Base-by-base conservation (phyloP, 2,888 invertebrate genomes). In the Sipha maydis region DNA sequence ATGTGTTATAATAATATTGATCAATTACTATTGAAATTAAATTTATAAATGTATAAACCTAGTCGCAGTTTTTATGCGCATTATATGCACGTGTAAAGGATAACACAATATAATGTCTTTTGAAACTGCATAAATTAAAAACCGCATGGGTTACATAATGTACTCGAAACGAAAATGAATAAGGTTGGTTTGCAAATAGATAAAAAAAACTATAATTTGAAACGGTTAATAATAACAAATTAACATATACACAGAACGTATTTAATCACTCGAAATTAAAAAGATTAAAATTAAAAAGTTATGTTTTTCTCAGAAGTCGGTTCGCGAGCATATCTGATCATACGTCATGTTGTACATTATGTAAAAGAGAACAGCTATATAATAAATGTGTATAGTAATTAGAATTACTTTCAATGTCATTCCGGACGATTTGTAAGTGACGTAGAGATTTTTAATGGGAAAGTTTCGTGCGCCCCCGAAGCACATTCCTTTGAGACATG, bases 401-500 rank as follows among this genome's bases (percentile, higher is more conserved):
- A 83, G 77, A 56, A 76, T 89, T 77, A 83, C 67, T 56, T 56
- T 61, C 56, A 11, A 88, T 77, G 84, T 77, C 77, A 67, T 79
- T 85, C 75, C 67, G 67, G 25, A 85, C 85, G 85, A 79, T 71
- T 85, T 79, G 85, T 79, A 79, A 86, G 79, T 38, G 79, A 79
- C 71, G 79, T 69, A 21, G 75, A 56, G 61, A 61, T 41, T 79
- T 79, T 75, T 61, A 82, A 80, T 54, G 80, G 48, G 34, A 88
- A 88, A 82, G 75, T 73, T 88, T 88, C 75, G 71, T 38, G 56
- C 75, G 82, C 61, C 80, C 41, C 73, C 86, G 41, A n/a, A 82
- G 88, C 88, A 73, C n/a, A 79, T 79, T 73, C 88, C 79, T 86
- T 86, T 86, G 86, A 79, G 79, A 86, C 86, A 48, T 56, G 34